These are phyloP conservation scores for Agrilus cyanescens DNA, from an alignment of 2,888 invertebrate genomes.

Conservation along the genomic window DNA sequence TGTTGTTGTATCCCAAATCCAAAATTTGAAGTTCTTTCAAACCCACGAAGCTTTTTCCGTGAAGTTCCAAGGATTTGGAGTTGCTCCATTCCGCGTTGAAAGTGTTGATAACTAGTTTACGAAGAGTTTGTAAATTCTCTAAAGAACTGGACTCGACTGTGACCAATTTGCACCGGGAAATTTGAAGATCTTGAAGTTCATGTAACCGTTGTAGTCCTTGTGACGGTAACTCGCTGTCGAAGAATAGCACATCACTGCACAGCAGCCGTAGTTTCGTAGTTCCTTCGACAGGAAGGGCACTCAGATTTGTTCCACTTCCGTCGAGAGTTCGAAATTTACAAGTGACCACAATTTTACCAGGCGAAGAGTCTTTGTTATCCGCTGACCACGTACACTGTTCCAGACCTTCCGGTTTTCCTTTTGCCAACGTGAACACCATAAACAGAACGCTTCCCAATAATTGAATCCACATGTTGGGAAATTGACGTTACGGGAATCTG, in stretches of 20 bases:
- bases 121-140: constrained; percentile 66
- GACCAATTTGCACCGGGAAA: constrained; percentile 70
- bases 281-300: constrained; percentile 54
- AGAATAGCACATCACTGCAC: constrained; percentile 66
- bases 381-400: constrained; percentile 38
- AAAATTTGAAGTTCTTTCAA: constrained; percentile 67
- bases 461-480: constrained; percentile 40
- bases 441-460: constrained; percentile 34
- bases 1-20: constrained; percentile 74
- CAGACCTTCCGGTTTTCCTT: constrained; percentile 31
- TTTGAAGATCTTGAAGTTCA: constrained; percentile 60
- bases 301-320: constrained; percentile 53
- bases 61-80: constrained; percentile 62
- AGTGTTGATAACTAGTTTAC: constrained; percentile 65
- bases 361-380: constrained; percentile 38
- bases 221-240: constrained; percentile 64
- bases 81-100: constrained; percentile 70
- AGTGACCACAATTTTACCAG: constrained; percentile 42
- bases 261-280: constrained; percentile 61
- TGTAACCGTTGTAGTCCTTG: constrained; percentile 61
- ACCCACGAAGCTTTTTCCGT: constrained; percentile 59
- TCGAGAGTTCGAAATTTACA: constrained; percentile 64
- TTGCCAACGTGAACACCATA: constrained; percentile 25
- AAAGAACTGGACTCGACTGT: constrained; percentile 67
- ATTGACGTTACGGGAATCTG: constrained; percentile 10